phyloP scores from a whole-genome alignment of 2,797 vertebrate genomes.

The Sarcophilus harrisii region DNA sequence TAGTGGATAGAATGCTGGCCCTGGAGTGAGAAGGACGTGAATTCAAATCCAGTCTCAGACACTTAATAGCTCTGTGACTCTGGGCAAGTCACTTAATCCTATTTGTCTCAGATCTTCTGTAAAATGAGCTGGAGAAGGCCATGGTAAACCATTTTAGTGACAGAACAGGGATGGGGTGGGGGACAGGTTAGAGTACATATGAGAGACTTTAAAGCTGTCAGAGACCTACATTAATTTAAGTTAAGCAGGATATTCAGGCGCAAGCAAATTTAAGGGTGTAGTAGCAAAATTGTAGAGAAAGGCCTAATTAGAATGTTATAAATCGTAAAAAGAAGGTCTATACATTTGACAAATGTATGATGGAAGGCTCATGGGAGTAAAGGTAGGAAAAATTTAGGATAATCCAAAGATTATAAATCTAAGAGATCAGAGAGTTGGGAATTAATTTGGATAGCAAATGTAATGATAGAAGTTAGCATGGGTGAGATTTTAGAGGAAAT shows the following conservation, averaged over 20 bases:
- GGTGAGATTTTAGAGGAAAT: not conserved
- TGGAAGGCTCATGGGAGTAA: not conserved
- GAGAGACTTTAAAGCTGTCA: not conserved
- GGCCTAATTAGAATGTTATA: not conserved
- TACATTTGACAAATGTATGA: not conserved
- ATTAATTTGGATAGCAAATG: not conserved
- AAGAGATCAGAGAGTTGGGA: not conserved
- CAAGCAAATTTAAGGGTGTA: no score
- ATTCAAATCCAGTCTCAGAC: no score
- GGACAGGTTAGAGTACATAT: not conserved
- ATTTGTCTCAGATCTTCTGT: no score
- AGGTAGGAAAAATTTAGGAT: not conserved
- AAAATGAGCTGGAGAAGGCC: no score
- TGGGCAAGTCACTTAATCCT: no score
- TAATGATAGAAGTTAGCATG: not conserved
- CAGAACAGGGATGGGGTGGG: no score
- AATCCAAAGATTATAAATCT: not conserved
- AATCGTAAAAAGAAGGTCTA: not conserved
- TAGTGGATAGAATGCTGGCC: no score
- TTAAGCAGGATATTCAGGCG: no score
- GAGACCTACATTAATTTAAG: no score
- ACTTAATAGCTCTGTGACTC: no score
- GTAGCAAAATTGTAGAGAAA: not conserved
- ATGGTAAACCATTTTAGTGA: no score
- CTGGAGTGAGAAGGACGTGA: no score